phyloP scores from a whole-genome alignment of 2,888 invertebrate species.

The Myathropa florea region DNA sequence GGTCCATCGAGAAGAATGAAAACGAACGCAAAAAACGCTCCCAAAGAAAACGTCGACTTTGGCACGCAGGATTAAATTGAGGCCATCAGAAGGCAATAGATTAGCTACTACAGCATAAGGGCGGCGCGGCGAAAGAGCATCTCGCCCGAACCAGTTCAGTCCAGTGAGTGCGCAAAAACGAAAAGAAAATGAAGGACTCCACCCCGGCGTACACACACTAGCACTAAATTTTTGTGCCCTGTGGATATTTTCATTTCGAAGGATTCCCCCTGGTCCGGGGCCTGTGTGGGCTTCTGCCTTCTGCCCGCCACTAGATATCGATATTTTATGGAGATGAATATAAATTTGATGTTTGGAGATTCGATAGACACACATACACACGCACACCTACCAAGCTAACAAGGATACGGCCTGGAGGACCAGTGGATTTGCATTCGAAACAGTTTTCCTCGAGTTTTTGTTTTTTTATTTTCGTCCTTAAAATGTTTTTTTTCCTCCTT shows the following conservation, averaged over 20 bases:
- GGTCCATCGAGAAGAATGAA: neutral
- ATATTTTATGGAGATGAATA: conserved; percentile 66
- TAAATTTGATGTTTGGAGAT: conserved; percentile 60
- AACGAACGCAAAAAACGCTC: conserved; percentile 1
- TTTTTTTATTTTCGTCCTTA: conserved; percentile 37
- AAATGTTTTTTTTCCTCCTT: neutral
- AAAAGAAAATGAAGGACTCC: conserved; percentile 37
- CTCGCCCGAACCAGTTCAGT: neutral
- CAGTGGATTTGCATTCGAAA: conserved; percentile 43
- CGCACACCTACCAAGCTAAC: conserved; percentile 10
- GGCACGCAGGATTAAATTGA: conserved; percentile 56
- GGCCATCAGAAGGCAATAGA: conserved; percentile 57
- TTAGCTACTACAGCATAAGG: conserved; percentile 47
- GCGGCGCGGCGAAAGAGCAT: neutral
- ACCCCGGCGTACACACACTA: conserved; percentile 13
- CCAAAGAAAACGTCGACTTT: conserved; percentile 18
- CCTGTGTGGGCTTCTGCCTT: neutral
- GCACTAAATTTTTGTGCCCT: conserved; percentile 48
- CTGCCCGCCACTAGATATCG: conserved; percentile 39
- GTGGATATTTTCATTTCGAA: conserved; percentile 64
- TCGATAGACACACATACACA: neutral
- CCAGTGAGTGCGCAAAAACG: neutral
- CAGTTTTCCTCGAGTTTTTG: conserved; percentile 9
- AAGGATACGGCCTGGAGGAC: conserved; percentile 37
- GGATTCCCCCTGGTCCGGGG: conserved; percentile 8